Conservation (phyloP, 2,113 vertebrate species). For the Burhinus bistriatus region DNA sequence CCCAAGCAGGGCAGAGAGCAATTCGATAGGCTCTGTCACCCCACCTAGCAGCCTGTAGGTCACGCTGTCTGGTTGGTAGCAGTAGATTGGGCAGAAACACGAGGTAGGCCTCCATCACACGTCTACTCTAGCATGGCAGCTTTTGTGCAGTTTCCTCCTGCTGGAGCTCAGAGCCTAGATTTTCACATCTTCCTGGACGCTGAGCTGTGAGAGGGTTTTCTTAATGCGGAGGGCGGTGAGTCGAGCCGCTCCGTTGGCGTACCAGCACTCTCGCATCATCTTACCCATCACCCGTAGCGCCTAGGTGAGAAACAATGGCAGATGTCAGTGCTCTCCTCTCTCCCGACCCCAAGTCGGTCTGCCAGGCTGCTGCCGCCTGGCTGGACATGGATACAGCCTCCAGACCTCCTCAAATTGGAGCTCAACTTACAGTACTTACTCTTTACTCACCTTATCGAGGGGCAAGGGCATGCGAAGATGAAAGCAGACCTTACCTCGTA, state of each 20-base stretch:
- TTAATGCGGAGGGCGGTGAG: constrained; percentile 97
- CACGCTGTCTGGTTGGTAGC: constrained; percentile 50
- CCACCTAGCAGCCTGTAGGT: constrained; percentile 50
- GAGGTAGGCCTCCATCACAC: constrained; percentile 78
- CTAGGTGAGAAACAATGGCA: constrained; percentile 53
- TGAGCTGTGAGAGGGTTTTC: constrained; percentile 98
- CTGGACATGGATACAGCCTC: rapidly evolving
- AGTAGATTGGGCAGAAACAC: constrained; percentile 78
- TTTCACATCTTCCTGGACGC: constrained; percentile 95
- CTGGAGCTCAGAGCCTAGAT: constrained; percentile 73
- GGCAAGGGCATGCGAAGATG: rapidly evolving
- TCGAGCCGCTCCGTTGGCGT: constrained; percentile 91
- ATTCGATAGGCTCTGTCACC: neutral
- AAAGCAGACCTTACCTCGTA: constrained; percentile 83
- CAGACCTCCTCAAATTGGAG: neutral
- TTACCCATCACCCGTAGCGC: constrained; percentile 96
- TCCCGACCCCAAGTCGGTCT: rapidly evolving
- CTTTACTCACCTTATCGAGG: rapidly evolving
- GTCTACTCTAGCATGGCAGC: constrained; percentile 68
- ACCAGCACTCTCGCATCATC: constrained; percentile 99
- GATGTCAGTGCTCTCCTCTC: neutral
- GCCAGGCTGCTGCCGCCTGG: neutral
- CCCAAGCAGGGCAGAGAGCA: constrained; percentile 68
- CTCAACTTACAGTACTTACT: neutral
- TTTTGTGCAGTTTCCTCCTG: constrained; percentile 61